Percentiles rank a stretch among this genome's conserved stretches.
Conservation (phyloP, 2,797 vertebrate genomes). For the Rhadinocentrus ornatus region DNA sequence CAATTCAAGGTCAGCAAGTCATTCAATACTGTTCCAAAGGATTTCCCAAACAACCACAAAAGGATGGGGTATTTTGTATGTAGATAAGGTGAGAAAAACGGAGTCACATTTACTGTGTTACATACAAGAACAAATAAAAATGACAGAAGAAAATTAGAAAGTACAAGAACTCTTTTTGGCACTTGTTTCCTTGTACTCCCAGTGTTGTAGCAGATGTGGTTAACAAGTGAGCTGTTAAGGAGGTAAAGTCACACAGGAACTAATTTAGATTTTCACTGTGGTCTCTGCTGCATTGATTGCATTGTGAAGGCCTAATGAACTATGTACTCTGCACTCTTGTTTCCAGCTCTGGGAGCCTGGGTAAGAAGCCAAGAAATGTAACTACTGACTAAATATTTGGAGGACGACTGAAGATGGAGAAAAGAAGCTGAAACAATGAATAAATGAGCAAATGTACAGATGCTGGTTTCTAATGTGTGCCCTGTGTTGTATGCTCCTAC, state of each 20-base stretch:
- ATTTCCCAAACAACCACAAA: conserved; percentile 23
- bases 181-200: conserved; percentile 25
- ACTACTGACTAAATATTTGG: conserved; percentile 59
- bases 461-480: conserved; percentile 29
- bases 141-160: conserved; percentile 43
- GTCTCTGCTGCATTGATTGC: conserved; percentile 80
- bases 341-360: conserved; percentile 63
- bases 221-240: conserved; percentile 72
- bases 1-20: conserved; percentile 67
- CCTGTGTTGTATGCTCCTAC: conserved; percentile 19
- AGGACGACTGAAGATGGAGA: conserved; percentile 27
- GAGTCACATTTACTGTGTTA: conserved; percentile 16
- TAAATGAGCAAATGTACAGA: conserved; percentile 44
- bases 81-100: conserved; percentile 36
- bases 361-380: conserved; percentile 59
- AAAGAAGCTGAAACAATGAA: conserved; percentile 43
- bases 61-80: conserved; percentile 34
- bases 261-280: conserved; percentile 76
- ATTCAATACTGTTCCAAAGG: conserved; percentile 47
- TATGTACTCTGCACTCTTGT: conserved; percentile 59
- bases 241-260: conserved; percentile 79
- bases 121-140: neutral
- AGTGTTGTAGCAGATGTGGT: conserved; percentile 26
- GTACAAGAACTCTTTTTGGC: conserved; percentile 34
- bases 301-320: conserved; percentile 79